These are phyloP conservation scores for Meandrusa payeni DNA, from an alignment of 2,888 invertebrate species.

Conservation along the genomic window DNA sequence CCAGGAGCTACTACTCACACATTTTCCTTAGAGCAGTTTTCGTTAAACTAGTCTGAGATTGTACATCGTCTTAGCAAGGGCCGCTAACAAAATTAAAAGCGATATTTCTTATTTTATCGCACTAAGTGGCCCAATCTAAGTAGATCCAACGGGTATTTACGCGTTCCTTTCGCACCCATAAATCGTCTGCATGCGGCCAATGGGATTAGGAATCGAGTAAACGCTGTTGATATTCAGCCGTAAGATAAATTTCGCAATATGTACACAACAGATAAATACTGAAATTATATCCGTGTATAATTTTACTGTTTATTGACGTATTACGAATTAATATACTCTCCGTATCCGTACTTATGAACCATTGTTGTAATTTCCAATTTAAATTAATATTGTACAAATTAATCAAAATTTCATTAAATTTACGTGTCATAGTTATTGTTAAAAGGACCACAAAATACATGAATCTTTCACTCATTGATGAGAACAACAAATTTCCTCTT, in stretches of 20 bases:
- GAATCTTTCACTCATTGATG: too few relatives aligned
- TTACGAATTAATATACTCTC: too few relatives aligned
- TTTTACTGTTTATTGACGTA: constrained; percentile 3
- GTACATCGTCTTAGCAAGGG: constrained; percentile 14
- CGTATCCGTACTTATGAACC: too few relatives aligned
- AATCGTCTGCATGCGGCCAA: constrained; percentile 24
- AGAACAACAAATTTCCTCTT: too few relatives aligned
- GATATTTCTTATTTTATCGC: constrained; percentile 26
- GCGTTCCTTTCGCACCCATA: constrained; percentile 21
- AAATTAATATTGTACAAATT: too few relatives aligned
- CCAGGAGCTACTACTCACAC: too few relatives aligned
- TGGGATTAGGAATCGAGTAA: constrained; percentile 23
- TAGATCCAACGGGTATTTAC: constrained; percentile 23
- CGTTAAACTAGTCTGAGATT: constrained; percentile 13
- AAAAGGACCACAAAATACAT: too few relatives aligned
- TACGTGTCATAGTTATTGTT: too few relatives aligned
- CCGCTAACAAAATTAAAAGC: constrained; percentile 25
- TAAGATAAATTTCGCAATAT: constrained; percentile 23
- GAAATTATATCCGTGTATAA: constrained; percentile 12
- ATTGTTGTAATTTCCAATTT: too few relatives aligned
- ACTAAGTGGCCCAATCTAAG: constrained; percentile 22
- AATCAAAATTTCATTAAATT: too few relatives aligned
- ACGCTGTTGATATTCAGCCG: constrained; percentile 22
- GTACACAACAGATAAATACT: constrained; percentile 18
- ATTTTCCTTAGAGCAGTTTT: constrained; percentile 9